Evolutionary conservation across 2,888 invertebrate genomes (phyloP).

Genomic region (Anthoptus insignis): DNA sequence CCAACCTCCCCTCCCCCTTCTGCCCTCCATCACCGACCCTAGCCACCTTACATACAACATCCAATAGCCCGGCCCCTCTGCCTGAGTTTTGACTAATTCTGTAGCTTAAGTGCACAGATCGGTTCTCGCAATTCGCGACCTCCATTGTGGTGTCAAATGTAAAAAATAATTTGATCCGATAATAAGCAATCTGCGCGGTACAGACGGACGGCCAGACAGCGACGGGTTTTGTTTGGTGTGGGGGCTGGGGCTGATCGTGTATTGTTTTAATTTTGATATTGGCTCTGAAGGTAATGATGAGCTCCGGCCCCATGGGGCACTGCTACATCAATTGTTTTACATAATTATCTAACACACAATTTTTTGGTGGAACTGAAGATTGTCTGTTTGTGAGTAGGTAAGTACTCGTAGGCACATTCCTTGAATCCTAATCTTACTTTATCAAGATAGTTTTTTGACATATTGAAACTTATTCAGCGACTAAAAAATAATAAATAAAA

Average conservation of each 20-base stretch:
- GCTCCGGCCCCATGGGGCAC: not conserved
- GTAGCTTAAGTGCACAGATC: conserved; percentile 10
- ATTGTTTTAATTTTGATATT: conserved; percentile 3
- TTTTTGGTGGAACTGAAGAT: no score
- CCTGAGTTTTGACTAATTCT: not conserved
- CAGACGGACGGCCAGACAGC: conserved; percentile 1
- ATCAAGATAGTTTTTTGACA: no score
- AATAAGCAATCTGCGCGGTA: conserved; percentile 27
- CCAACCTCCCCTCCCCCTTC: no score
- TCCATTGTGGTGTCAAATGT: conserved; percentile 24
- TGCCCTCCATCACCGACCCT: no score
- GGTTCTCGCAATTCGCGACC: conserved; percentile 23
- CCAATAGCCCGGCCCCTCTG: not conserved
- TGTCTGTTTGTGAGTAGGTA: no score
- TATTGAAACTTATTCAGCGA: no score
- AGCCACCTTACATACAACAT: not conserved
- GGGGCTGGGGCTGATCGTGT: not conserved
- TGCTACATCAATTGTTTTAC: no score
- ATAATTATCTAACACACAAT: not conserved
- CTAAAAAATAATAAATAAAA: no score
- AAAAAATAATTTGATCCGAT: conserved; percentile 34
- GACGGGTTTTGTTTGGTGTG: not conserved
- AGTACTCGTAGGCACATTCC: no score
- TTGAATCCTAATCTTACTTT: no score
- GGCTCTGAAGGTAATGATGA: not conserved